A percentile compares a stretch with the other conserved stretches of the same genome.
phyloP scores from a whole-genome alignment of 2,888 invertebrate genomes.

The Dexiosoma caninum region DNA sequence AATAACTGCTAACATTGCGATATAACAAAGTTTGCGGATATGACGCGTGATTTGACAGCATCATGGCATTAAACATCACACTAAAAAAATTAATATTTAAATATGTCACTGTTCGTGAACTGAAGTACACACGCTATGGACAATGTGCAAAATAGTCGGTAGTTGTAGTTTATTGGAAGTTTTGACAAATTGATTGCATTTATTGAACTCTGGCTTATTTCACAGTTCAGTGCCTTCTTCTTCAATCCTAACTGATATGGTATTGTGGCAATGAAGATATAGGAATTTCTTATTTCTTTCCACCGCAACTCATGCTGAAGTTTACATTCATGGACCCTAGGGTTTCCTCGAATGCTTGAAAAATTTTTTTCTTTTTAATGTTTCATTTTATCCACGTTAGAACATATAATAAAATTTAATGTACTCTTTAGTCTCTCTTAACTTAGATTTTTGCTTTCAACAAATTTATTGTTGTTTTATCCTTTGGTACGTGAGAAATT shows the following conservation, averaged over 20 bases:
- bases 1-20: constrained; percentile 39
- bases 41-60: constrained; percentile 64
- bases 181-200: background rate
- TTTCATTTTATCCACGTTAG: too few relatives aligned
- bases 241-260: too few relatives aligned
- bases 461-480: constrained; percentile 31
- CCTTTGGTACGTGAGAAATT: constrained; percentile 73
- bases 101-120: constrained; percentile 16
- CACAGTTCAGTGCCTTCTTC: too few relatives aligned
- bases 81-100: constrained; percentile 59
- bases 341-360: too few relatives aligned
- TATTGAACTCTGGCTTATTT: background rate
- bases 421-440: background rate
- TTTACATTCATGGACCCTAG: background rate
- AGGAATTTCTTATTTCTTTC: too few relatives aligned
- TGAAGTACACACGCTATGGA: background rate
- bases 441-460: background rate
- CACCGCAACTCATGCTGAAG: too few relatives aligned
- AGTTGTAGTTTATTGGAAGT: background rate
- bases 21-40: constrained; percentile 43
- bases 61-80: constrained; percentile 50
- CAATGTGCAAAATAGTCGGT: background rate
- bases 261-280: too few relatives aligned
- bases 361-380: too few relatives aligned
- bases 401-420: background rate